Evolutionary conservation across 2,113 vertebrate genomes (phyloP), one percentile per base, ranked within the genome.

Genomic region (Plestiodon gilberti): DNA sequence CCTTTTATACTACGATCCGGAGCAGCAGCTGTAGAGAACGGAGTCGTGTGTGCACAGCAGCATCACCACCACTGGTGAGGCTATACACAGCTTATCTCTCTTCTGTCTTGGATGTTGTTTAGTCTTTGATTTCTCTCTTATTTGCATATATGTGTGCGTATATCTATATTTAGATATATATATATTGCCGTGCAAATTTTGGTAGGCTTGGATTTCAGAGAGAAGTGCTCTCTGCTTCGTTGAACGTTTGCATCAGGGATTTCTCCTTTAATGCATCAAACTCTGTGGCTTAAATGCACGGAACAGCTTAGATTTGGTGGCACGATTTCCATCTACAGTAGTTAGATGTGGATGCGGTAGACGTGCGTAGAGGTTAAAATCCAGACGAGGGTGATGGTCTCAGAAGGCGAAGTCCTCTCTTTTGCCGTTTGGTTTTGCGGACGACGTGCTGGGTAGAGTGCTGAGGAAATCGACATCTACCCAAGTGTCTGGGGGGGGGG

Each of bases 1-100:
- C 11, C 78, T 87, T 64, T 89, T 90, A 92, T 91, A 92, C 76
- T 90, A 87, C 88, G 55, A 71, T 91, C 88, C 38, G 85, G 91
- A 94, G 89, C 89, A 90, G 91, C 86, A 73, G 83, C 85, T 83
- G 40, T 52, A 65, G 87, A 89, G 76, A 91, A 40, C 13, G 65
- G 55, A 80, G 69, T 82, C 84, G 76, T 64, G 84, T 69, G 75
- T 85, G 57, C 84, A 79, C 4, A 48, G 43, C n/a, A 8, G 43
- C 43, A 48, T 4, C 67, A 71, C 65, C 75, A 79, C 93, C 91
- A 90, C 88, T 93, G 78, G 93, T 92, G 75, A 92, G 84, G 92
- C 40, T 69, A 33, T 25, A 3, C n/a, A 59, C n/a, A n/a, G n/a
- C n/a, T 74, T 62, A 18, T 38, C 67, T 71, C 82, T 22, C 82